phyloP scores from a whole-genome alignment of 2,113 vertebrate genomes.

The Strix uralensis region DNA sequence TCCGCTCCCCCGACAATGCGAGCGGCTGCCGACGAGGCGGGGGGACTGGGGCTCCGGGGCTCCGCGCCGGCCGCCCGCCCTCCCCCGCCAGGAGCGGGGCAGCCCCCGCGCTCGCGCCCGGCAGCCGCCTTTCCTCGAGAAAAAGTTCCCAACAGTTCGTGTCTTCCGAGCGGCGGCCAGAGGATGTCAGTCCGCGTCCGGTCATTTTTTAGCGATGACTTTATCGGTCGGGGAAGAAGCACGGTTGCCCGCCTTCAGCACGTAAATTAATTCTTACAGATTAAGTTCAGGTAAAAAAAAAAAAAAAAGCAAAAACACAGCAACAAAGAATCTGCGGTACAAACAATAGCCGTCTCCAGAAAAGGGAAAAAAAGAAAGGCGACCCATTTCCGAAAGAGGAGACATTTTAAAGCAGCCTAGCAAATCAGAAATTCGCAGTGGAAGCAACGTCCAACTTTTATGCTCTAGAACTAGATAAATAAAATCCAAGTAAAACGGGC shows the following conservation, averaged over 20 bases:
- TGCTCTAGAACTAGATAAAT: neutral
- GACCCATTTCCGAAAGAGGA: neutral
- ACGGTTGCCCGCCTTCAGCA: neutral
- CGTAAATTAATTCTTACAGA: neutral
- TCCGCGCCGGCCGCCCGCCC: no score
- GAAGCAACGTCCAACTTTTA: neutral
- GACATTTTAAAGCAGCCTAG: neutral
- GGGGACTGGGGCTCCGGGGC: no score
- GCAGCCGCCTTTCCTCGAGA: neutral
- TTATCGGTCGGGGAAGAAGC: neutral
- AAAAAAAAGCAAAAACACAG: no score
- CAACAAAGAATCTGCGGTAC: neutral
- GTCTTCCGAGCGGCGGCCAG: accelerated
- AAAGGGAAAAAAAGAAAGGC: no score
- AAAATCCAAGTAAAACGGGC: neutral
- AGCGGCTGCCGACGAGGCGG: slow-evolving; percentile 75
- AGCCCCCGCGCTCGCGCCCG: no score
- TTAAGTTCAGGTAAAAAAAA: neutral
- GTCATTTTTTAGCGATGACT: accelerated
- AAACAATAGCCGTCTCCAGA: neutral
- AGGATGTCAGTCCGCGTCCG: accelerated
- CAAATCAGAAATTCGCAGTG: neutral
- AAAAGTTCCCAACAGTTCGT: neutral
- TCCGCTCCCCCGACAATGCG: slow-evolving; percentile 81
- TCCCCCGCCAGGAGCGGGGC: no score